A percentile compares a stretch with the other conserved stretches of the same genome.
Evolutionary conservation across 2,888 invertebrate species (phyloP).

Genomic region (Microdon myrmicae): DNA sequence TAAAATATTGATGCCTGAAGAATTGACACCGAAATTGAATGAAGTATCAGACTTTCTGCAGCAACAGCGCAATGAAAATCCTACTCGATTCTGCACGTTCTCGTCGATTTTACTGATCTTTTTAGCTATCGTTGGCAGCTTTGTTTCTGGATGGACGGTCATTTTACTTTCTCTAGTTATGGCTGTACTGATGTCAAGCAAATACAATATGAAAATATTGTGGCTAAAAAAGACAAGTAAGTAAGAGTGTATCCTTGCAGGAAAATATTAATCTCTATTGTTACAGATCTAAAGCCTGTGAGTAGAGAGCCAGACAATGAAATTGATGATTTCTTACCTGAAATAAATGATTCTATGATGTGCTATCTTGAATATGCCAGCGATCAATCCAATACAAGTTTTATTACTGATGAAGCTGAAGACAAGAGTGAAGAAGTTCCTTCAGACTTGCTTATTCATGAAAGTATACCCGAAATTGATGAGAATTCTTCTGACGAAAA

Average conservation of each 20-base stretch:
- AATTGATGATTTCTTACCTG: constrained; percentile 64
- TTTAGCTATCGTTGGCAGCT: constrained; percentile 61
- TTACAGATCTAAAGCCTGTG: constrained; percentile 57
- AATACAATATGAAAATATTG: constrained; percentile 62
- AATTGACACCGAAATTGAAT: constrained; percentile 56
- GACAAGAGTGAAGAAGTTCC: constrained; percentile 65
- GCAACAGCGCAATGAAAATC: constrained; percentile 58
- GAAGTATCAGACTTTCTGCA: constrained; percentile 53
- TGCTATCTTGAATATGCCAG: constrained; percentile 63
- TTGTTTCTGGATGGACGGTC: constrained; percentile 61
- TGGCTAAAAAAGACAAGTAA: constrained; percentile 61
- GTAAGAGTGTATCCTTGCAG: background rate
- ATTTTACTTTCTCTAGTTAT: constrained; percentile 59
- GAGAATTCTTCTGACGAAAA: constrained; percentile 62
- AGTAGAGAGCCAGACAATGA: constrained; percentile 58
- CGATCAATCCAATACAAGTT: constrained; percentile 60
- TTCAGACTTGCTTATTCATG: constrained; percentile 64
- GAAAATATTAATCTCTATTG: constrained; percentile 4
- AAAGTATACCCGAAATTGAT: constrained; percentile 65
- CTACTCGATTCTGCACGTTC: constrained; percentile 59
- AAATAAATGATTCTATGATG: constrained; percentile 62
- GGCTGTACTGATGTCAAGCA: constrained; percentile 60
- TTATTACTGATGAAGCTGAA: constrained; percentile 56
- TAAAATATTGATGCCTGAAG: constrained; percentile 60
- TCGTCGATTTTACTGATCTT: constrained; percentile 55